phyloP scores from a whole-genome alignment of 2,113 vertebrate genomes.

The Pogona vitticeps region DNA sequence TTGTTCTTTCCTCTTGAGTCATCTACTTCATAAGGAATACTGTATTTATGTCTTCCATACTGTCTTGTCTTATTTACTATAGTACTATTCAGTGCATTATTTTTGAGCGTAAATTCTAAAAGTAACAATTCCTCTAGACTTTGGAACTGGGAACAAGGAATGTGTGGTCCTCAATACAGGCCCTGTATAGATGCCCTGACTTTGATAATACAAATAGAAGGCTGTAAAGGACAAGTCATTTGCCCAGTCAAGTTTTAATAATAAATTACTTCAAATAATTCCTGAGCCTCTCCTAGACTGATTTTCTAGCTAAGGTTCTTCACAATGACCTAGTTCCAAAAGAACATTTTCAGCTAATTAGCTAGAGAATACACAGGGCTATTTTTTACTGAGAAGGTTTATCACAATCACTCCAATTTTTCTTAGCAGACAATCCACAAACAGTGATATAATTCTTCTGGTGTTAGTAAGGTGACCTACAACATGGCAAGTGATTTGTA shows the following conservation, averaged over 20 bases:
- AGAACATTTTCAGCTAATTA: constrained; percentile 19
- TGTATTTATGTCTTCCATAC: neutral
- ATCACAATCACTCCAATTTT: neutral
- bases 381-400: neutral
- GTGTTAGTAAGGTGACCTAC: neutral
- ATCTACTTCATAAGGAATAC: neutral
- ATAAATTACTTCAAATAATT: constrained; percentile 1
- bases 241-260: neutral
- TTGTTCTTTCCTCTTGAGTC: neutral
- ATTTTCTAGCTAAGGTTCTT: constrained; percentile 6
- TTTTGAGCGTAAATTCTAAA: neutral
- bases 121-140: neutral
- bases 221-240: neutral
- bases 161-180: neutral
- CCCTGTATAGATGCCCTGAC: neutral
- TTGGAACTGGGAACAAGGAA: neutral
- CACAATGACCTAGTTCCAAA: neutral
- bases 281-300: neutral
- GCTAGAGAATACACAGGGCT: neutral
- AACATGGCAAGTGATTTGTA: neutral
- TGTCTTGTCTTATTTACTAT: neutral
- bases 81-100: neutral
- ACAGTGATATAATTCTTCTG: neutral
- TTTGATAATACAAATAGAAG: neutral
- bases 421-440: neutral